Evolutionary conservation across 2,113 vertebrate genomes (phyloP), one percentile per base, ranked within the genome.

Genomic region (Ophiodon elongatus): DNA sequence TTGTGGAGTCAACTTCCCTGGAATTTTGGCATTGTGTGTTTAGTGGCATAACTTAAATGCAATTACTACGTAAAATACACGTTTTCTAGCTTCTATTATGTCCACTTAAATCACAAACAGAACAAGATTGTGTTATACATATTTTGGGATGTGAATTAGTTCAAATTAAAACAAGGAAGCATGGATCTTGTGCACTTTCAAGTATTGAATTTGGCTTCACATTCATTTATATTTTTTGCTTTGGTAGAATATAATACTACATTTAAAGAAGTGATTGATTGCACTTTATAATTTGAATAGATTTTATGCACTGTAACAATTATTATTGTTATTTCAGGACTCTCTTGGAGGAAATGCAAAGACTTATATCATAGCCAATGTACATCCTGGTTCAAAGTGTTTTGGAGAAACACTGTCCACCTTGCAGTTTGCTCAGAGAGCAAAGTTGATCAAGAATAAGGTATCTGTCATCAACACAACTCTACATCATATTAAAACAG

Each of bases 381-480:
- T 99, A n/a, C 98, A 99, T 57, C 98, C 98, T 4, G 98, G 98
- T 79, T 97, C 97, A 71, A 97, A 94, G 79, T 99, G 97, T 90
- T 99, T 99, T 89, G 98, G 98, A 64, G 98, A 99, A 95, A 99
- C 98, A 0, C 86, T 99, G 2, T 99, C 98, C 56, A 99, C 98
- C 0, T 94, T 99, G 83, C 98, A 99, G 17, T 99, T 99, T 88
- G 98, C 98, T 29, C 98, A 99, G 87, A 96, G 98, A 92, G 98
- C 98, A 39, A 99, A 99, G 73, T 54, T 99, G 85, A 99, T 99
- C 92, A 99, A 99, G 94, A 99, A 99, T 84, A 99, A 98, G 97
- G 98, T 93, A 73, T 68, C 21, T 59, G 10, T 74, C 62, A 57
- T 45, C 10, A 56, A 63, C 23, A 68, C 4, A 66, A 33, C 29